phyloP scores from a whole-genome alignment of 2,113 vertebrate species.

The Triplophysa dalaica region DNA sequence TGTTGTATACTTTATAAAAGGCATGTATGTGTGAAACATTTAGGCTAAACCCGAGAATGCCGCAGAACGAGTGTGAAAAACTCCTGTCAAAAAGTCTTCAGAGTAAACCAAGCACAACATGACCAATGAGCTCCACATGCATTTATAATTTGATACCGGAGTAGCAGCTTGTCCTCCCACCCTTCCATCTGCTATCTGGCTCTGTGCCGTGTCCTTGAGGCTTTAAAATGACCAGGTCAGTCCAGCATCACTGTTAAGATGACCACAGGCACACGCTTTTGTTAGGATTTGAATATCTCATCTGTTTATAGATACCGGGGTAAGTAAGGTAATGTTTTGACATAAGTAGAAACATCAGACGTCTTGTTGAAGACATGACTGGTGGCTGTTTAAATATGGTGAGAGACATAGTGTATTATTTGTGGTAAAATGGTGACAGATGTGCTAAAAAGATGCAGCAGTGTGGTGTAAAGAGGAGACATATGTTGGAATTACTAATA shows the following conservation, averaged over 20 bases:
- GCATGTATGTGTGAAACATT: background rate
- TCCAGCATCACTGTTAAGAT: background rate
- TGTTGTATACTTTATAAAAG: constrained; percentile 13
- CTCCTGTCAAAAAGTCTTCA: constrained; percentile 28
- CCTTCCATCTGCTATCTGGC: constrained; percentile 33
- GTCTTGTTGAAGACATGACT: background rate
- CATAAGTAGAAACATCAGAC: background rate
- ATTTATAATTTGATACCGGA: constrained; percentile 43
- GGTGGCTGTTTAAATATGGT: background rate
- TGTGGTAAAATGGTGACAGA: background rate
- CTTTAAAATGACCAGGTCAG: constrained; percentile 3
- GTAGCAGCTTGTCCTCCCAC: constrained; percentile 40
- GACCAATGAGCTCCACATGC: constrained; percentile 37
- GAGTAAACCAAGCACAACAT: constrained; percentile 37
- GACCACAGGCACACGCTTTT: background rate
- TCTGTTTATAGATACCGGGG: background rate
- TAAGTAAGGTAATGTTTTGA: background rate
- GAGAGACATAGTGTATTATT: background rate
- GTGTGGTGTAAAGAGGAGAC: background rate
- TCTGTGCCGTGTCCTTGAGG: constrained; percentile 1
- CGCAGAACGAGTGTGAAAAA: constrained; percentile 16
- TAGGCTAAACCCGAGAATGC: background rate
- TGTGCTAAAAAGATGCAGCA: constrained; percentile 6
- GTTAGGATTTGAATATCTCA: background rate
- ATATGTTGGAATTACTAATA: background rate